Base-by-base conservation (phyloP, 1,140 invertebrate species). In the Orius insidiosus region DNA sequence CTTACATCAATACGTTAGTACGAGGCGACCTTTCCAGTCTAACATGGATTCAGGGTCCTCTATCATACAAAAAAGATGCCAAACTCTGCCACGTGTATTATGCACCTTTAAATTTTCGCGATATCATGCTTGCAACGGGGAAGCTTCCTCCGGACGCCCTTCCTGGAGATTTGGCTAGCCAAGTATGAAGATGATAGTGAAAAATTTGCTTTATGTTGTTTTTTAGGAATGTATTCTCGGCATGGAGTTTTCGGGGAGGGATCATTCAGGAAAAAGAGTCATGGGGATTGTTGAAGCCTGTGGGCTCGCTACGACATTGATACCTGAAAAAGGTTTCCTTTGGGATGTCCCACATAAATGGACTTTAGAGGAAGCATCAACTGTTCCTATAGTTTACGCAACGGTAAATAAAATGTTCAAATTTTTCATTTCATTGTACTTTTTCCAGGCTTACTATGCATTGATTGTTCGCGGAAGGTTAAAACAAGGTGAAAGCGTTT, bases 111-210 rank as follows among this genome's bases (percentile, higher is more conserved):
- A 97, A 98, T 64, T 97, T 97, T 78, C 75, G 92, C 47, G 93
- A 98, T 61, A 80, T 98, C 32, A 98, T 98, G 93, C 66, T 97
- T 52, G 90, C 92, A 2, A 89, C 86, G 15, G 93, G 93, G 49
- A 94, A 95, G 65, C 68, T 98, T 31, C 83, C 89, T 19, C 87
- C 88, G 14, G 92, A 97, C 68, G 86, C 92, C 32, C 69, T 97
- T 35, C 90, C 93, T 32, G 85, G 85, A 52, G 74, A 85, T 59
- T 63, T 85, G 32, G 78, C 80, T n/a, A 73, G 78, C 39, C 39
- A 41, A 19, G 39, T 41, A 11, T 11, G 5, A 6, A 6, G 5
- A 38, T 38, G 6, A 38, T 45, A 34, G 14, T 34, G n/a, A 31
- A 5, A 10, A 34, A 3, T 2, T 44, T 35, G 2, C 38, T 1